Percentiles rank a stretch among this genome's conserved stretches.
These are phyloP conservation scores for Cassiopea xamachana DNA, from an alignment of 30 jellyfish, hydroid and myxozoan species.

Conservation along the genomic window DNA sequence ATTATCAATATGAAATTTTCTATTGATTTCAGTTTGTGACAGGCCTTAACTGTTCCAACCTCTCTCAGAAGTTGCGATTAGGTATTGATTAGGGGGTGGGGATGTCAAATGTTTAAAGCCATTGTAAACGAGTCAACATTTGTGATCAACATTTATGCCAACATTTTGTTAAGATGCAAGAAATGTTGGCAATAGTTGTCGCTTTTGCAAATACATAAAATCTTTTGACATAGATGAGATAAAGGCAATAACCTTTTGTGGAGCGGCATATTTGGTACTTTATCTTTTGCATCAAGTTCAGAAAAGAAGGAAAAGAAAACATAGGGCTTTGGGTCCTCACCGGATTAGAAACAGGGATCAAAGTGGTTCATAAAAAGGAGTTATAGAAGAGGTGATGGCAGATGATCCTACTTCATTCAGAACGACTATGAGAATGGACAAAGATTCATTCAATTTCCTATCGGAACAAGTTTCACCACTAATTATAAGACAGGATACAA, in stretches of 20 bases:
- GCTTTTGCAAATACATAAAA: background rate
- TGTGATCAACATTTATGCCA: no score
- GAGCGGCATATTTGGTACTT: background rate
- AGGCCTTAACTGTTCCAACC: no score
- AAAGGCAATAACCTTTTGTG: background rate
- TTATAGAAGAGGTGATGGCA: slow-evolving; percentile 1
- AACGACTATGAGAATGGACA: background rate
- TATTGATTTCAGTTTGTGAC: no score
- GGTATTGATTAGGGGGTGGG: no score
- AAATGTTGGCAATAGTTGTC: slow-evolving; percentile 4
- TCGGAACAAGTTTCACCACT: slow-evolving; percentile 6
- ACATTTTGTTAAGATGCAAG: background rate
- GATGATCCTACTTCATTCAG: slow-evolving; percentile 19
- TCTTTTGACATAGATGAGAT: slow-evolving; percentile 1
- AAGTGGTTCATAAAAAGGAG: background rate
- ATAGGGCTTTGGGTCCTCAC: background rate
- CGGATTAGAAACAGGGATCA: background rate
- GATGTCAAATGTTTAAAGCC: no score
- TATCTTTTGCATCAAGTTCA: background rate
- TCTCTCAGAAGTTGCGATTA: no score
- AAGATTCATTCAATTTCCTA: slow-evolving; percentile 1
- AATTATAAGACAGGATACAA: slow-evolving; percentile 6
- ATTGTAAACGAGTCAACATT: background rate
- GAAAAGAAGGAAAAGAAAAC: background rate
- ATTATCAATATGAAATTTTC: no score